A percentile compares a stretch with the other conserved stretches of the same genome.
phyloP scores from a whole-genome alignment of 2,113 vertebrate genomes.

The Pseudopipra pipra region DNA sequence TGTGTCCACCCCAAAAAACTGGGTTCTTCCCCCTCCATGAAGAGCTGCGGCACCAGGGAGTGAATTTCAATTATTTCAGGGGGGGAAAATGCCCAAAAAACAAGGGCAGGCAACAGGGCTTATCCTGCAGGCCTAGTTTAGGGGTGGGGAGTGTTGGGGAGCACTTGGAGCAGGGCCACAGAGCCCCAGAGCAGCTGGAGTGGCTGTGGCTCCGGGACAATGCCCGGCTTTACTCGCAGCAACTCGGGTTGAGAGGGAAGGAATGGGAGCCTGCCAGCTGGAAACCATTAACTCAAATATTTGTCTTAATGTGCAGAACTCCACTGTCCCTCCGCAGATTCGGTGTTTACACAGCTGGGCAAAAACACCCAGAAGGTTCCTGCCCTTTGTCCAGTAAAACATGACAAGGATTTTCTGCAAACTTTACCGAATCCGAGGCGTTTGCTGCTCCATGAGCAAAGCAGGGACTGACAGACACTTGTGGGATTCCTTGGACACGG shows the following conservation, averaged over 20 bases:
- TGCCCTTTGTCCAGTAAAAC: not conserved
- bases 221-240: accelerated
- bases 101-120: accelerated
- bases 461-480: accelerated
- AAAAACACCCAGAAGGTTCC: not conserved
- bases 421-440: not conserved
- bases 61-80: accelerated
- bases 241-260: not conserved
- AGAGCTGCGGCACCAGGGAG: accelerated
- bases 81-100: accelerated
- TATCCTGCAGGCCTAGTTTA: accelerated
- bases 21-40: accelerated
- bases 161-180: accelerated
- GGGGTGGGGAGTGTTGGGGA: not conserved
- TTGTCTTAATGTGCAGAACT: not conserved
- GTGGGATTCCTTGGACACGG: accelerated
- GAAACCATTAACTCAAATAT: not conserved
- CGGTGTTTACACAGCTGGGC: slow-evolving; percentile 1
- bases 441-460: not conserved
- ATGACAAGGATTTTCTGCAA: not conserved
- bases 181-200: not conserved
- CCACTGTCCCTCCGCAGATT: not conserved
- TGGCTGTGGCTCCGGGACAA: not conserved
- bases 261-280: not conserved
- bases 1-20: accelerated